Evolutionary conservation across 2,888 invertebrate genomes (phyloP).

Genomic region (Vanessa cardui): DNA sequence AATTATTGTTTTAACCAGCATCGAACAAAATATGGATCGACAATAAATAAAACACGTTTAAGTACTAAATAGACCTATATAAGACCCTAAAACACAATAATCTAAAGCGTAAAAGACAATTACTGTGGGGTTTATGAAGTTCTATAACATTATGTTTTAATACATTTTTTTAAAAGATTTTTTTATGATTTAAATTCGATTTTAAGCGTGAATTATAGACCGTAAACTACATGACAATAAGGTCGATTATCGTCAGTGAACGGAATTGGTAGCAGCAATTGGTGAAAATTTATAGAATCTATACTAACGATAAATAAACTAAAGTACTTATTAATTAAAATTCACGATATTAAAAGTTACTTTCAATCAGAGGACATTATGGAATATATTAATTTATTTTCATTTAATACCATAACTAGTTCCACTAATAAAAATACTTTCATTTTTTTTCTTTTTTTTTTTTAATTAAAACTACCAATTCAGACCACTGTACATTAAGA

Average conservation of each 20-base stretch:
- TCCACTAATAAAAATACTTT: too few relatives aligned
- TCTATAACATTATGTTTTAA: conserved; percentile 26
- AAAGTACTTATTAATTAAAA: too few relatives aligned
- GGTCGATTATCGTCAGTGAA: too few relatives aligned
- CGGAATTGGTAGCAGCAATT: too few relatives aligned
- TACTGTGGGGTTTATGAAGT: conserved; percentile 47
- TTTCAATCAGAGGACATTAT: too few relatives aligned
- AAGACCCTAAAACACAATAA: conserved; percentile 47
- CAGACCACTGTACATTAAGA: background rate
- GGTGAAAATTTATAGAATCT: too few relatives aligned
- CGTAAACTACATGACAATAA: background rate
- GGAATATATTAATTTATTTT: too few relatives aligned
- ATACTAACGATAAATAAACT: too few relatives aligned
- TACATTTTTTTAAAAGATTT: background rate
- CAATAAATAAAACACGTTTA: conserved; percentile 22
- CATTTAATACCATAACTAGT: too few relatives aligned
- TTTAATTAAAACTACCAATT: background rate
- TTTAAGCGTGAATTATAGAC: background rate
- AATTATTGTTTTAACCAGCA: conserved; percentile 4
- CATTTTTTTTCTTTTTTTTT: background rate
- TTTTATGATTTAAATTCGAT: background rate
- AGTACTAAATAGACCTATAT: conserved; percentile 37
- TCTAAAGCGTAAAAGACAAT: conserved; percentile 39
- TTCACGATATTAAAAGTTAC: too few relatives aligned
- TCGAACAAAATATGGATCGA: conserved; percentile 3